Conservation (phyloP, 2,888 invertebrate species). For the Cyclophora albipunctata region DNA sequence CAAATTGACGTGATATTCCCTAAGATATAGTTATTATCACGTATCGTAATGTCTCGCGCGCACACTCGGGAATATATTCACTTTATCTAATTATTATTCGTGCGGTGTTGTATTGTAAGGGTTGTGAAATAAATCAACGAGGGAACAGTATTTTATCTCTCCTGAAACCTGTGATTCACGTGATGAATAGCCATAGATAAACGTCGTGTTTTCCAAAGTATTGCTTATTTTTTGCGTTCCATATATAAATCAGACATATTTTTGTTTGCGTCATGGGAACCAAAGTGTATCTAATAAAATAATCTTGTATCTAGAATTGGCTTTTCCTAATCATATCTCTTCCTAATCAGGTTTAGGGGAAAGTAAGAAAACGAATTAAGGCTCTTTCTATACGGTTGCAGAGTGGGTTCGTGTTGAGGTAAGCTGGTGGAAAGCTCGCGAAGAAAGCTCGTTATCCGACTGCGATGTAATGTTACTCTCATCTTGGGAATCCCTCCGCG, state of each 20-base stretch:
- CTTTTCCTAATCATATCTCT: no score
- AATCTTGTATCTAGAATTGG: no score
- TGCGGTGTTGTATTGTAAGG: neutral
- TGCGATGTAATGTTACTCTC: constrained; percentile 17
- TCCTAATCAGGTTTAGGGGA: neutral
- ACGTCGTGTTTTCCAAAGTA: no score
- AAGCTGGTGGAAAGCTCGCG: neutral
- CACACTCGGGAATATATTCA: no score
- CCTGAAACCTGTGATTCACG: neutral
- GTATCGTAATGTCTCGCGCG: neutral
- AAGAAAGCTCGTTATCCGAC: constrained; percentile 16
- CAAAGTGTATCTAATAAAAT: no score
- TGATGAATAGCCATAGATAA: no score
- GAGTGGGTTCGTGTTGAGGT: no score
- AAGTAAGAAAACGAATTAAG: constrained; percentile 2
- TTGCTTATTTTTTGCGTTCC: no score
- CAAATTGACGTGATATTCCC: no score
- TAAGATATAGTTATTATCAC: neutral
- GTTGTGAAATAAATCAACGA: neutral
- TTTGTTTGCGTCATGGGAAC: no score
- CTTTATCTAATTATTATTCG: neutral
- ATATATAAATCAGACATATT: no score
- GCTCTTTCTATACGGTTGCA: constrained; percentile 1
- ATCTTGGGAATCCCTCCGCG: constrained; percentile 16
- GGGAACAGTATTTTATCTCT: neutral